phyloP scores from a whole-genome alignment of 2,888 invertebrate species.

The Tipula confusa region DNA sequence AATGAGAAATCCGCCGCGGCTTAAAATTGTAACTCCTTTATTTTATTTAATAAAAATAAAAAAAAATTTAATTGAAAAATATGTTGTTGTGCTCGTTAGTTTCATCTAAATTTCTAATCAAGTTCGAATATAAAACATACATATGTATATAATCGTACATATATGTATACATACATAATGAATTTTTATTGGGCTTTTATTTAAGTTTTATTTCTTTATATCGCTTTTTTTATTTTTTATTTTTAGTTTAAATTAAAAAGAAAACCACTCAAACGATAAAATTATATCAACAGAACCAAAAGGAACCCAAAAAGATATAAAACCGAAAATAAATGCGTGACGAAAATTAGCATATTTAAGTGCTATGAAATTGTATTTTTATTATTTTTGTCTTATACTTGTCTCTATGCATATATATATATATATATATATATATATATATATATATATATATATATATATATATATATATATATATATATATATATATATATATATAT shows the following conservation, averaged over 20 bases:
- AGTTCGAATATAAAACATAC: not conserved
- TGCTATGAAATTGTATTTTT: conserved; percentile 32
- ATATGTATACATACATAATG: not conserved
- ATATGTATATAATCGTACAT: too few relatives aligned
- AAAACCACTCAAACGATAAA: conserved; percentile 20
- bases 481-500: not conserved
- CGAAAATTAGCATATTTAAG: conserved; percentile 32
- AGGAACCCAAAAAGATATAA: conserved; percentile 27
- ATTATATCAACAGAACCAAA: not conserved
- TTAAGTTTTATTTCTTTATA: not conserved
- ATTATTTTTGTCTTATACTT: conserved; percentile 27
- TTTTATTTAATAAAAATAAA: too few relatives aligned
- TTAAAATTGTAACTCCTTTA: not conserved
- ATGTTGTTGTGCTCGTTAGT: not conserved
- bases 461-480: not conserved
- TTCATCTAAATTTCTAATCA: not conserved
- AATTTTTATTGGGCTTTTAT: conserved; percentile 16
- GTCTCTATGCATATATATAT: not conserved
- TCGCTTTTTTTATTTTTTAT: not conserved
- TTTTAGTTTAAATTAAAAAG: not conserved
- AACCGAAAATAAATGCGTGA: conserved; percentile 30
- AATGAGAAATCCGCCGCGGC: too few relatives aligned
- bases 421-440: not conserved
- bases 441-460: too few relatives aligned
- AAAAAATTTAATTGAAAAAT: not conserved